These are phyloP conservation scores for Bursaphelenchus okinawaensis DNA, from an alignment of 2,888 invertebrate genomes.

Conservation along the genomic window DNA sequence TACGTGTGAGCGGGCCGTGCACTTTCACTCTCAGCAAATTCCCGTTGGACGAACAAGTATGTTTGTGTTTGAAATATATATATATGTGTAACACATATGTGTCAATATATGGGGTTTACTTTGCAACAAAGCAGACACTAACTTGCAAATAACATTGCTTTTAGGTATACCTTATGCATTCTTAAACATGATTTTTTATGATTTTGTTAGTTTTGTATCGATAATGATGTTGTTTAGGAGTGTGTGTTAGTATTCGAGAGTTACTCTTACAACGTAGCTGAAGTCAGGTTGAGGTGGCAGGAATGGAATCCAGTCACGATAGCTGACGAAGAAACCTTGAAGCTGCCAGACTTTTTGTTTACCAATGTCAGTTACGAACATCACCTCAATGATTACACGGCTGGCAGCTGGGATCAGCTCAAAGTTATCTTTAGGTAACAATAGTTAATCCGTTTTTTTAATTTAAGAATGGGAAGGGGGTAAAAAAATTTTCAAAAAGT, in stretches of 20 bases:
- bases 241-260: constrained; percentile 55
- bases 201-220: too few relatives aligned
- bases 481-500: too few relatives aligned
- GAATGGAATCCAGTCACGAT: constrained; percentile 54
- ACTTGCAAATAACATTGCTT: too few relatives aligned
- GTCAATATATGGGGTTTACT: neutral
- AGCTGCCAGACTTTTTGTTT: constrained; percentile 54
- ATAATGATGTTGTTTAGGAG: constrained; percentile 36
- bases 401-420: constrained; percentile 56
- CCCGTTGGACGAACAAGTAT: constrained; percentile 46
- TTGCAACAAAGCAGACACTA: neutral
- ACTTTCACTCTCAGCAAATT: constrained; percentile 47
- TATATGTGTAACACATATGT: neutral
- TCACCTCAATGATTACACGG: constrained; percentile 41
- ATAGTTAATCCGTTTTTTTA: too few relatives aligned
- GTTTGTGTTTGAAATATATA: neutral
- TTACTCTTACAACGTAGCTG: constrained; percentile 50
- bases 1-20: constrained; percentile 53
- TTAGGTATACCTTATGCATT: too few relatives aligned
- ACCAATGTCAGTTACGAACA: constrained; percentile 52
- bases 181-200: too few relatives aligned
- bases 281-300: constrained; percentile 51
- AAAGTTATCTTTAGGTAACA: constrained; percentile 49
- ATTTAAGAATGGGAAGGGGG: too few relatives aligned
- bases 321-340: constrained; percentile 43